A percentile compares a stretch with the other conserved stretches of the same genome.
phyloP scores from a whole-genome alignment of 2,888 invertebrate species.

The Diaphora mendica region DNA sequence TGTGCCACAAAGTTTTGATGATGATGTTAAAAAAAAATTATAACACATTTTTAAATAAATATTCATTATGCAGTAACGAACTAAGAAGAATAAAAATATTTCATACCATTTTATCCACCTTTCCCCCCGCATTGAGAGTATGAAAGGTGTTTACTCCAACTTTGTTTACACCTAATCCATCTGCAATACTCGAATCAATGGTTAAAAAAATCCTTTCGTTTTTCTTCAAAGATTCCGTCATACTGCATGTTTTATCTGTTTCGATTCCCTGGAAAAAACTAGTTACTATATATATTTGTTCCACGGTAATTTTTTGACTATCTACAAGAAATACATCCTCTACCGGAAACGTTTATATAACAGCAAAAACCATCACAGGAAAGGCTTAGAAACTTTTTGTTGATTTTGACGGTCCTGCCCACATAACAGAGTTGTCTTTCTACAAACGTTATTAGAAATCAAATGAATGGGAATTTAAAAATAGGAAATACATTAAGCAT shows the following conservation, averaged over 20 bases:
- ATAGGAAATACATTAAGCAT: too few species aligned
- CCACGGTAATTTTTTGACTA: not conserved
- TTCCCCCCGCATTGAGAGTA: slow-evolving; percentile 82
- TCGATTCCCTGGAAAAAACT: slow-evolving; percentile 67
- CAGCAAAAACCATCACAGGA: too few species aligned
- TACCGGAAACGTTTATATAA: too few species aligned
- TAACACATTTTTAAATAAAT: not conserved
- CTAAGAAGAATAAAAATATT: slow-evolving; percentile 21
- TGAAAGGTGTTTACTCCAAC: slow-evolving; percentile 64
- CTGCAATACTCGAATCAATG: slow-evolving; percentile 92
- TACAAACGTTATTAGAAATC: too few species aligned
- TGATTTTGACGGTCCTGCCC: too few species aligned
- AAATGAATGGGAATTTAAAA: too few species aligned
- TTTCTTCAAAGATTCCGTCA: slow-evolving; percentile 84
- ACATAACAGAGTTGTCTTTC: too few species aligned
- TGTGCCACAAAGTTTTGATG: too few species aligned
- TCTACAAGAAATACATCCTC: not conserved
- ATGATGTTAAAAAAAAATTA: not conserved
- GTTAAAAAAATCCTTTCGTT: slow-evolving; percentile 90
- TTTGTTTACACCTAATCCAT: slow-evolving; percentile 13
- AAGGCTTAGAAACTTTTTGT: too few species aligned
- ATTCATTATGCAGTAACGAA: not conserved
- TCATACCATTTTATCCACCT: slow-evolving; percentile 84
- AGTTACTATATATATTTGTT: not conserved
- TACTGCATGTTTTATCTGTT: slow-evolving; percentile 75